Base-by-base conservation (phyloP, 2,888 invertebrate species). In the Cataglyphis albicans region DNA sequence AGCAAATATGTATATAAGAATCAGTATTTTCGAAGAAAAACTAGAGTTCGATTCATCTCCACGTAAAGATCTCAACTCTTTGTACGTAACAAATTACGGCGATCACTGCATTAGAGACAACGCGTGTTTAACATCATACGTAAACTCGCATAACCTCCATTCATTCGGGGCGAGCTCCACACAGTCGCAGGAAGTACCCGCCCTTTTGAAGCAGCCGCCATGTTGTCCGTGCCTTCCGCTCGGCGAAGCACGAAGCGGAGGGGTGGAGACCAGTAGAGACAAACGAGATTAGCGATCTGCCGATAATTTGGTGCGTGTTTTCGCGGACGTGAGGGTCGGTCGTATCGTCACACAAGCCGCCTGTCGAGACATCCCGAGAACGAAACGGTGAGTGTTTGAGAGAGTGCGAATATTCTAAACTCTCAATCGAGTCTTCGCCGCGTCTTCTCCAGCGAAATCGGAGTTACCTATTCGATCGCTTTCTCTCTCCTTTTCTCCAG, bases 161-260 rank as follows among this genome's bases (percentile, higher is more conserved):
- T 15, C n/a, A 15, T 9, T 15, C 41, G 3, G 3, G 3, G 21
- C 32, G 3, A 15, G 32, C 35, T 41, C n/a, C 35, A 12, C 55
- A 70, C 55, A 38, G 12, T n/a, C 15, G 84, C 91, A 90, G 92
- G 92, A 91, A 91, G 91, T 91, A 84, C 84, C 91, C 92, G 91
- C 91, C 91, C 92, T 91, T 88, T 73, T 82, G 67, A 15, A 29
- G 29, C 32, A 41, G 70, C 75, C 91, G 91, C 92, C 92, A 92
- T 91, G 86, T 91, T 91, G 90, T 83, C 85, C 84, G 70, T 87
- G 86, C 86, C 88, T 91, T 92, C 91, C 91, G 91, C 84, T 92
- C 87, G 85, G 81, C 82, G 86, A 88, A 86, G 88, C 86, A 78
- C 67, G 78, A 82, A 84, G 82, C 78, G 83, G 88, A 88, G 83